These are phyloP conservation scores for Planococcus citri DNA, from an alignment of 1,140 invertebrate genomes.

Conservation along the genomic window DNA sequence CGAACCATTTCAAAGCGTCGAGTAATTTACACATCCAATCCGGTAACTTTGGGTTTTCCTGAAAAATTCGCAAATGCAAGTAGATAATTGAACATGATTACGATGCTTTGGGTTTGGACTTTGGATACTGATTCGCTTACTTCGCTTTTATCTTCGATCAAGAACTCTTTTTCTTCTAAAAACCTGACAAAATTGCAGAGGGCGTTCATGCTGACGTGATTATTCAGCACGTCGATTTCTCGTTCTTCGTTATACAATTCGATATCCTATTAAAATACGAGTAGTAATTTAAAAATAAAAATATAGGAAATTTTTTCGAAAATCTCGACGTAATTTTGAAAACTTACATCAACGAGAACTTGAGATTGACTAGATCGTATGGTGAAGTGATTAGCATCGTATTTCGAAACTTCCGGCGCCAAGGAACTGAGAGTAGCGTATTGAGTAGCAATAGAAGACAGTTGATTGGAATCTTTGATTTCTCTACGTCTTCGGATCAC, in stretches of 20 bases:
- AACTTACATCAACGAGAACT: background rate
- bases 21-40: background rate
- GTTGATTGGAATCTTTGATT: background rate
- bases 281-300: background rate
- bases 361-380: background rate
- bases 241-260: background rate
- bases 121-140: no score
- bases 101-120: no score
- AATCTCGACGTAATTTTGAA: background rate
- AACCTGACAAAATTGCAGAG: background rate
- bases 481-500: background rate
- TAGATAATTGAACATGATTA: background rate
- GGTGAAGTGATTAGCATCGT: background rate
- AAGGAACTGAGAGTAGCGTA: background rate
- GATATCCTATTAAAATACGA: background rate
- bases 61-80: background rate
- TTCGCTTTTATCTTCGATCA: no score
- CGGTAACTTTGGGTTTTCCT: background rate
- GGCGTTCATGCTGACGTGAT: background rate
- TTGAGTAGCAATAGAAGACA: background rate
- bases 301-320: slow-evolving; percentile 14
- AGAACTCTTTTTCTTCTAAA: background rate
- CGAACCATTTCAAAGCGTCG: background rate
- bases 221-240: background rate
- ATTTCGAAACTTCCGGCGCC: background rate